Evolutionary conservation across 92 coral and sea anemone genomes (phyloP).

Genomic region (Parazoanthus darwini): DNA sequence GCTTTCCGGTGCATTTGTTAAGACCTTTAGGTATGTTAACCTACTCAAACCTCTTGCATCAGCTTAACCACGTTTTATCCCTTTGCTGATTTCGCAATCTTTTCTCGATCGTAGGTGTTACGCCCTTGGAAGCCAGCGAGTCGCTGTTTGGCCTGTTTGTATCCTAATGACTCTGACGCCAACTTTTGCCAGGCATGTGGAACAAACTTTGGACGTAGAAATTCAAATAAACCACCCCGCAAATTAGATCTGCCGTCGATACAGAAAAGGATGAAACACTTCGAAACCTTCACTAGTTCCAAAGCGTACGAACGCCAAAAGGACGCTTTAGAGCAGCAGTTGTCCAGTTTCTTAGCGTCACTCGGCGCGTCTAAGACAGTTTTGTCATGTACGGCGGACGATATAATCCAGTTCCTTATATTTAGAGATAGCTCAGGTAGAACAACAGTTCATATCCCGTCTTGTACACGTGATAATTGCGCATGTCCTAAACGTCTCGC

Average conservation of each 20-base stretch:
- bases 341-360: constrained; percentile 37
- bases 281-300: background rate
- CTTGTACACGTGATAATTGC: background rate
- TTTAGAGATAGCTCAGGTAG: background rate
- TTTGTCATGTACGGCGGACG: constrained; percentile 53
- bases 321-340: constrained; percentile 39
- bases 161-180: constrained; percentile 51
- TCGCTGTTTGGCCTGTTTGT: constrained; percentile 49
- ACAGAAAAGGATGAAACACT: background rate
- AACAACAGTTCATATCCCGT: too few species aligned
- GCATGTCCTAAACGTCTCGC: constrained; percentile 33
- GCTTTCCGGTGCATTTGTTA: constrained; percentile 58
- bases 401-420: constrained; percentile 55
- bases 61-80: too few species aligned
- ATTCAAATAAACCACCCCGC: too few species aligned
- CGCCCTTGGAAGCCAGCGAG: constrained; percentile 49
- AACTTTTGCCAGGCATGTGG: constrained; percentile 51
- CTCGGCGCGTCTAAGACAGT: constrained; percentile 36
- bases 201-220: too few species aligned
- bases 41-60: too few species aligned
- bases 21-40: background rate
- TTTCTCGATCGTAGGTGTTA: constrained; percentile 3
- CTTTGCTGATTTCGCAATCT: too few species aligned
- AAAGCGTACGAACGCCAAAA: constrained; percentile 56
- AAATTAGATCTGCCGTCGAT: constrained; percentile 5